These are phyloP conservation scores for Coreius guichenoti DNA, from an alignment of 2,797 vertebrate species.

Conservation along the genomic window DNA sequence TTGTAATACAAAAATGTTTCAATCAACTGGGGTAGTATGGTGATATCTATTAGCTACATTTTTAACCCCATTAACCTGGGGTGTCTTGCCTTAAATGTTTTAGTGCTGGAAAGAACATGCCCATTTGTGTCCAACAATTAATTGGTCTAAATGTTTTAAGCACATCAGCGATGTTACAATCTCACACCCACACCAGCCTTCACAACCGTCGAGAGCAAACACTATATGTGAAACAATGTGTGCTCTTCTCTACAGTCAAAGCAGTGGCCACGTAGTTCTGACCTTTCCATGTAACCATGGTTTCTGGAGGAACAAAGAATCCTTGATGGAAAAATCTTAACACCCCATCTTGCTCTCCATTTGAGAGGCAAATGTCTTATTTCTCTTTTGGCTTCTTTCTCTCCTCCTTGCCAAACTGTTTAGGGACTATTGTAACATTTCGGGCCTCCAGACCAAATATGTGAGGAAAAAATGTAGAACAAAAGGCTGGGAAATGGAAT, in stretches of 20 bases:
- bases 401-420: slow-evolving; percentile 64
- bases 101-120: not conserved
- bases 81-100: not conserved
- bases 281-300: slow-evolving; percentile 43
- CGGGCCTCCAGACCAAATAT: slow-evolving; percentile 50
- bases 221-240: slow-evolving; percentile 37
- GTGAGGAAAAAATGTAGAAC: slow-evolving; percentile 39
- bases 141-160: slow-evolving; percentile 4
- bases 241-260: slow-evolving; percentile 38
- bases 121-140: not conserved
- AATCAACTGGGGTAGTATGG: not conserved
- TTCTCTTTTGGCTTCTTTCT: slow-evolving; percentile 43
- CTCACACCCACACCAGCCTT: slow-evolving; percentile 23
- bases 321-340: slow-evolving; percentile 47
- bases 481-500: slow-evolving; percentile 63
- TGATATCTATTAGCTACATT: too few relatives aligned
- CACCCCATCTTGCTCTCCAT: slow-evolving; percentile 36
- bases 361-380: slow-evolving; percentile 47
- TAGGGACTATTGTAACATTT: slow-evolving; percentile 50
- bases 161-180: slow-evolving; percentile 9
- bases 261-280: slow-evolving; percentile 15
- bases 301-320: slow-evolving; percentile 42
- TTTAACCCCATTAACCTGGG: not conserved
- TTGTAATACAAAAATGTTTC: not conserved
- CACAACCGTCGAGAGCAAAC: slow-evolving; percentile 8